Evolutionary conservation across 2,888 invertebrate genomes (phyloP).

Genomic region (Dasysyrphus albostriatus): DNA sequence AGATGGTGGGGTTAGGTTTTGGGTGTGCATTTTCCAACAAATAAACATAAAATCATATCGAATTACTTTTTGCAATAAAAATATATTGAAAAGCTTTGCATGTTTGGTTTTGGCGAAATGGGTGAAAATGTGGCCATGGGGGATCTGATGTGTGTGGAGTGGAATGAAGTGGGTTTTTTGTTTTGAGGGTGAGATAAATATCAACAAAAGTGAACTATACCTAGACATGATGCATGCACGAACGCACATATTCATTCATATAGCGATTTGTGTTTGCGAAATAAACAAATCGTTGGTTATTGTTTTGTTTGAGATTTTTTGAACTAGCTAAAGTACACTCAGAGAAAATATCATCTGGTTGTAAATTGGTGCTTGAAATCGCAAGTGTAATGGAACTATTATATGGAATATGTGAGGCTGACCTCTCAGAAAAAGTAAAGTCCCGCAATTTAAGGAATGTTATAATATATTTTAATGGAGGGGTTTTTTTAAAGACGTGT

Average conservation of each 20-base stretch:
- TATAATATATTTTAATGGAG: too few relatives aligned
- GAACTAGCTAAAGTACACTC: not conserved
- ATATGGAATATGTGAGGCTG: too few relatives aligned
- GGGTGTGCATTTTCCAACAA: constrained; percentile 51
- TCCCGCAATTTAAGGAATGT: too few relatives aligned
- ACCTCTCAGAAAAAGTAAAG: too few relatives aligned
- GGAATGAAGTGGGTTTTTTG: not conserved
- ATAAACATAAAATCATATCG: constrained; percentile 70
- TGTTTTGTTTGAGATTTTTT: constrained; percentile 48
- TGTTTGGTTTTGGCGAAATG: constrained; percentile 35
- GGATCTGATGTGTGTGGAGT: not conserved
- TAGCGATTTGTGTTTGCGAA: constrained; percentile 59
- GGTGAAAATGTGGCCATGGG: not conserved
- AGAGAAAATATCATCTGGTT: not conserved
- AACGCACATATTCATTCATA: constrained; percentile 34
- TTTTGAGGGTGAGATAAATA: constrained; percentile 20
- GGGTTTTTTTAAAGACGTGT: too few relatives aligned
- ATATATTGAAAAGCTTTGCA: constrained; percentile 57
- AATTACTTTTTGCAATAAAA: constrained; percentile 66
- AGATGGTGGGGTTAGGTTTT: not conserved
- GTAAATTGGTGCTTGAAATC: too few relatives aligned
- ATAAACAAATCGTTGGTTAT: constrained; percentile 67
- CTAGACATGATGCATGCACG: constrained; percentile 60
- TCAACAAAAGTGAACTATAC: constrained; percentile 55
- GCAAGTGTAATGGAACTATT: too few relatives aligned